These are phyloP conservation scores for Chrysopilus asiliformis DNA, from an alignment of 2,888 invertebrate species.

Conservation along the genomic window DNA sequence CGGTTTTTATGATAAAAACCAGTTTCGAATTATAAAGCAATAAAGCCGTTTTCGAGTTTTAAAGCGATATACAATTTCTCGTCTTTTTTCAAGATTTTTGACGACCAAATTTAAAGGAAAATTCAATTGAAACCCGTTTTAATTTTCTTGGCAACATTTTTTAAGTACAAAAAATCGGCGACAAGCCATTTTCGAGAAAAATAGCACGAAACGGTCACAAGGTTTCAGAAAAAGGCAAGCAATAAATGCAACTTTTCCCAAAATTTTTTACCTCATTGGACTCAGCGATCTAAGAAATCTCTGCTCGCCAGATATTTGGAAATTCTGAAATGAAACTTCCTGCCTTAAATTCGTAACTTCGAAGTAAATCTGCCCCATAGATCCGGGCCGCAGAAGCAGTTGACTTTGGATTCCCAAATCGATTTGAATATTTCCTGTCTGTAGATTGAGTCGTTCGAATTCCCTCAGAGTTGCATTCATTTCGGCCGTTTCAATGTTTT, in stretches of 20 bases:
- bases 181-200: too few relatives aligned
- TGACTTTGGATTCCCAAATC: slow-evolving; percentile 39
- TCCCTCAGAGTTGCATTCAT: not conserved
- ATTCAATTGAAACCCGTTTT: too few relatives aligned
- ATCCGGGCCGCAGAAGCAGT: slow-evolving; percentile 32
- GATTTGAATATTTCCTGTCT: slow-evolving; percentile 27
- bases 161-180: too few relatives aligned
- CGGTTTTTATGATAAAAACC: not conserved
- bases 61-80: too few relatives aligned
- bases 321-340: slow-evolving; percentile 41
- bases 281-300: slow-evolving; percentile 43
- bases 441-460: too few relatives aligned
- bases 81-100: too few relatives aligned
- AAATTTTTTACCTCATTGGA: slow-evolving; percentile 37
- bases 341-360: slow-evolving; percentile 60
- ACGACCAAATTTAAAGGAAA: too few relatives aligned
- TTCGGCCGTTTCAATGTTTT: not conserved
- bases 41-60: too few relatives aligned
- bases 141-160: too few relatives aligned
- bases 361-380: slow-evolving; percentile 41
- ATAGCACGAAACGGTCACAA: too few relatives aligned
- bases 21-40: not conserved
- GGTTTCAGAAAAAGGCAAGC: too few relatives aligned
- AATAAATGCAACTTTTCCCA: too few relatives aligned
- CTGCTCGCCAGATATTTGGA: slow-evolving; percentile 46